Evolutionary conservation across 53 echinoderm and acorn worm genomes (phyloP), one percentile per base, ranked within the genome.

Genomic region (Patiria pectinifera): DNA sequence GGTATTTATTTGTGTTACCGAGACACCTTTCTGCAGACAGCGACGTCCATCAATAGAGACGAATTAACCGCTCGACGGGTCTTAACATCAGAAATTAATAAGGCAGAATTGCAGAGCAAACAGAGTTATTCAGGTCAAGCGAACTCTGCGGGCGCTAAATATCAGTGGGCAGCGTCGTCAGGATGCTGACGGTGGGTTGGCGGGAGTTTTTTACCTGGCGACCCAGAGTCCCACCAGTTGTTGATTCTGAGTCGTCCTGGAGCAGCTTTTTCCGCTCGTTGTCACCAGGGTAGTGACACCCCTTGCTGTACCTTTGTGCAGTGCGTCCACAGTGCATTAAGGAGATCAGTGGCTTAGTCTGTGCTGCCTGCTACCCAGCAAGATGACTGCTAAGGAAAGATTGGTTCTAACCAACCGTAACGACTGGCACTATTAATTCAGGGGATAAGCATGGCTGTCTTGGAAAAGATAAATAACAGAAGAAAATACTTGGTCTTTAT

Each of bases 61-160:
- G 53, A 47, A 86, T 86, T 86, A 87, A 3, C 87, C 44, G 78
- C 87, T 58, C 47, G 18, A 14, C 60, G 4, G 61, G 87, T 59
- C 87, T 78, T 24, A 76, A 87, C 53, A 76, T 59, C 78, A 60
- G 87, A 87, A 87, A 87, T 78, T 87, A 87, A 87, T 72, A 87
- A 77, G 87, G 87, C 78, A 76, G 87, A 25, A 87, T 76, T 87
- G 60, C 26, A 87, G 87, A 13, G 78, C 87, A 87, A 78, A 87
- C 87, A 87, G 59, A 15, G 26, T 87, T 60, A 87, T 87, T 76
- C 77, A 78, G 87, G 87, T 87, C 87, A 21, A 77, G 77, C 78
- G 87, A 87, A 87, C 87, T 87, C 72, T 87, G 25, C 21, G 78
- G 77, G 78, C 44, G 59, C 87, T 76, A 76, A 82, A 72, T 76